phyloP scores from a whole-genome alignment of 2,888 invertebrate genomes.

The Drosophila anomalata region DNA sequence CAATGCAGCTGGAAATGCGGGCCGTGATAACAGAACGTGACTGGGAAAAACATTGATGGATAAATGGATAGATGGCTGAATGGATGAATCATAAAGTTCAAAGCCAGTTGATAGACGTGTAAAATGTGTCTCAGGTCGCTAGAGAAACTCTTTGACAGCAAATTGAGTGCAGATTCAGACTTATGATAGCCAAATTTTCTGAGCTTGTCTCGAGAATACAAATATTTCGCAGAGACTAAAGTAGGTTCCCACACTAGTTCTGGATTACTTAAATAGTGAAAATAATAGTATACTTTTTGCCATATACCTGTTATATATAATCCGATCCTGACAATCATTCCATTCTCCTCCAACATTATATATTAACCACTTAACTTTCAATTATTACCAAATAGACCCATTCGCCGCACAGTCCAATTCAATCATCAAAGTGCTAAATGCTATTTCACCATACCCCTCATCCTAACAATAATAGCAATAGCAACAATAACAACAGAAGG shows the following conservation, averaged over 20 bases:
- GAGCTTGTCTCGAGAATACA: conserved; percentile 6
- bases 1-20: conserved; percentile 41
- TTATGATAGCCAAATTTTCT: conserved; percentile 2
- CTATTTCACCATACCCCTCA: conserved; percentile 53
- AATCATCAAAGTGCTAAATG: conserved; percentile 64
- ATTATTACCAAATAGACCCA: conserved; percentile 36
- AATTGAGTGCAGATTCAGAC: conserved; percentile 25
- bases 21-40: conserved; percentile 54
- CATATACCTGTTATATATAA: conserved; percentile 28
- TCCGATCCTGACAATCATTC: conserved; percentile 1
- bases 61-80: conserved; percentile 35
- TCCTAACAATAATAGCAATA: conserved; percentile 17
- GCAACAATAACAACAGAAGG: conserved; percentile 13
- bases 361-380: conserved; percentile 37
- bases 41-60: conserved; percentile 27
- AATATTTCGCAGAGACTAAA: not conserved
- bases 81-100: conserved; percentile 30
- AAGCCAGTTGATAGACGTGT: conserved; percentile 22
- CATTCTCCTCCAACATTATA: conserved; percentile 12
- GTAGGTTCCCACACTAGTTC: not conserved
- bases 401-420: conserved; percentile 20
- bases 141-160: conserved; percentile 23
- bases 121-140: conserved; percentile 18
- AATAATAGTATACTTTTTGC: not conserved
- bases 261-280: not conserved